These are phyloP conservation scores for Alosa alosa DNA, from an alignment of 2,113 vertebrate genomes.

Conservation along the genomic window DNA sequence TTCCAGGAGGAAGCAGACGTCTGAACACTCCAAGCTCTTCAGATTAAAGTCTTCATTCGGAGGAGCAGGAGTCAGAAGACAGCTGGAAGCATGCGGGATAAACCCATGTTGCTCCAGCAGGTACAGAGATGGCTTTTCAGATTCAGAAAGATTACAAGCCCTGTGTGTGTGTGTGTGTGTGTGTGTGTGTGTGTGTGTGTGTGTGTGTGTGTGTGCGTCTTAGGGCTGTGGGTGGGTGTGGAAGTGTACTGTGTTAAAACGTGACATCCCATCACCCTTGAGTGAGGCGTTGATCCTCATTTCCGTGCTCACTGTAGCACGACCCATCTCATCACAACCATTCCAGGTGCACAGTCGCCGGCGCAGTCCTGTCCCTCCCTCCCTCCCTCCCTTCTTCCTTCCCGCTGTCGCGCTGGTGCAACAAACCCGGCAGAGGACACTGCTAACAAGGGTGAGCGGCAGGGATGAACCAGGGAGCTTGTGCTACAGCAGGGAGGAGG, in stretches of 20 bases:
- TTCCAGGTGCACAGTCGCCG: constrained; percentile 59
- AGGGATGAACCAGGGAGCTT: not conserved
- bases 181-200: constrained; percentile 30
- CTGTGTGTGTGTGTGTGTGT: constrained; percentile 29
- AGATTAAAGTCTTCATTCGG: constrained; percentile 39
- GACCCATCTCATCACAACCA: constrained; percentile 63
- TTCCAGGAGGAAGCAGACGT: not conserved
- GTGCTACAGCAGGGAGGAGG: not conserved
- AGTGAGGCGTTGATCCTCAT: constrained; percentile 64
- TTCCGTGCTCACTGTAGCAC: constrained; percentile 69
- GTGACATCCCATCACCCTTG: constrained; percentile 51
- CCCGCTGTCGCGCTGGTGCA: constrained; percentile 44
- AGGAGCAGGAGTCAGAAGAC: constrained; percentile 31
- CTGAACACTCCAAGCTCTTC: constrained; percentile 9
- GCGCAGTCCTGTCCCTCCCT: constrained; percentile 28
- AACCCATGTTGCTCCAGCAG: constrained; percentile 47
- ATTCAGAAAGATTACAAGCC: constrained; percentile 55
- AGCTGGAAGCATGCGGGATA: constrained; percentile 37
- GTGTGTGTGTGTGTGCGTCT: not conserved
- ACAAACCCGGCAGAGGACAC: constrained; percentile 53
- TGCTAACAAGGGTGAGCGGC: constrained; percentile 64
- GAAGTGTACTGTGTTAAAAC: constrained; percentile 53
- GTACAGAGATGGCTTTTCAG: constrained; percentile 46
- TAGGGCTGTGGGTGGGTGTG: not conserved
- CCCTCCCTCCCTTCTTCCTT: not conserved